Base-by-base conservation (phyloP, 1,140 invertebrate species). In the Heliconius hermathena region DNA sequence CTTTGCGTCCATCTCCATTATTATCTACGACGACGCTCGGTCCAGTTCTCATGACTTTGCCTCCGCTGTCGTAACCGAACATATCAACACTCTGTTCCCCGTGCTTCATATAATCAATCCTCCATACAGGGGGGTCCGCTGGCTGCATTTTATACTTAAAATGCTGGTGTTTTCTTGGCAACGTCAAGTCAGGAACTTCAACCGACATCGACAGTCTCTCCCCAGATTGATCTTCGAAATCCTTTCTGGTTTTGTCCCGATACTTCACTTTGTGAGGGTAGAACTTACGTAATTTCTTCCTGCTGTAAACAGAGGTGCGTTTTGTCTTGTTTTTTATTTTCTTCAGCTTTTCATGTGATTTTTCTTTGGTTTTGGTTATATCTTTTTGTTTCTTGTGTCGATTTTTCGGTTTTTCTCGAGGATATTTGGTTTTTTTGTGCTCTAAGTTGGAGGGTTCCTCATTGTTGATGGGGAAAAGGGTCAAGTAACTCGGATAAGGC, bases 241-340 rank as follows among this genome's bases (percentile, higher is more conserved):
- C 84, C 16, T 77, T 74, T 60, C 79, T 83, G 1, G 29, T 41
- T 74, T 91, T 92, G 29, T 91, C 91, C 66, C 89, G 91, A 57
- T 91, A 90, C 76, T 93, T 93, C 16, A 92, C 85, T 80, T 93
- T 94, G 80, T 93, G 91, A 0, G 91, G 92, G 75, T 91, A 94
- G 74, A 91, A 93, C 46, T 92, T 93, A 1, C 87, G 82, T 1
- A 94, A 84, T 57, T 92, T 93, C 84, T 91, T 93, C 18, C 89
- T 88, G 46, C 78, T 87, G 77, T 86, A 90, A n/a, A 89, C 79
- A 0, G 84, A 60, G 18, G 85, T 84, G 41, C 77, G 81, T 57
- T 85, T 66, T 16, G 60, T 84, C 22, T 88, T 86, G 11, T 71
- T 81, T 75, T 88, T 88, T 2, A 74, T 80, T 70, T 86, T 87